Conservation (phyloP, 2,113 vertebrate species). For the Penelope pileata region DNA sequence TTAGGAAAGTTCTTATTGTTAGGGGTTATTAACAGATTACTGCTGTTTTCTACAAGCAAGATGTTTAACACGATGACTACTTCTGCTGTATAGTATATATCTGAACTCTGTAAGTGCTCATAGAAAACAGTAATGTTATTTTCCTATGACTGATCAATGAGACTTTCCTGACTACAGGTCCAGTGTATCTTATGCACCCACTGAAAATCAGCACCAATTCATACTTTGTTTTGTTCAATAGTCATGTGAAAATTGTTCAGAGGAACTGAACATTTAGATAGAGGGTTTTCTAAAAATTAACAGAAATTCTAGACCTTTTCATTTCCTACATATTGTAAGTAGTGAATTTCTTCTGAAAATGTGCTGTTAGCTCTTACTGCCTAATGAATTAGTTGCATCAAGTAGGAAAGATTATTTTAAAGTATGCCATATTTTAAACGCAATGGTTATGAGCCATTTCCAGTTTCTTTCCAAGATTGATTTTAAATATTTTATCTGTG, state of each 20-base stretch:
- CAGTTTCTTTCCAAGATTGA: neutral
- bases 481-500: constrained; percentile 15
- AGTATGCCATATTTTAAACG: neutral
- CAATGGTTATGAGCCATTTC: neutral
- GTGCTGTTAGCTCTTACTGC: constrained; percentile 1
- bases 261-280: neutral
- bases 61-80: neutral
- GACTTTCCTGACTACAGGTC: neutral
- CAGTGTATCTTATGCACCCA: neutral
- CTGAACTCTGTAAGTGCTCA: neutral
- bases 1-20: neutral
- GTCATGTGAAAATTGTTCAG: neutral
- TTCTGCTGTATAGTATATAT: neutral
- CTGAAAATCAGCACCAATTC: neutral
- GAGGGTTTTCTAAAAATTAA: neutral
- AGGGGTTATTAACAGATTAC: neutral
- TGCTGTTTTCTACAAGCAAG: neutral
- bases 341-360: constrained; percentile 3
- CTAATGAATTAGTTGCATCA: constrained; percentile 19
- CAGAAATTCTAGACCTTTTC: neutral
- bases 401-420: neutral
- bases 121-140: neutral
- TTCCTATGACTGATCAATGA: neutral
- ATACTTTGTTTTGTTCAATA: neutral
- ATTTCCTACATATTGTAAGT: constrained; percentile 18